Percentiles rank a stretch among this genome's conserved stretches.
phyloP scores from a whole-genome alignment of 2,888 invertebrate species.

The Hirtodrosophila histrioides region DNA sequence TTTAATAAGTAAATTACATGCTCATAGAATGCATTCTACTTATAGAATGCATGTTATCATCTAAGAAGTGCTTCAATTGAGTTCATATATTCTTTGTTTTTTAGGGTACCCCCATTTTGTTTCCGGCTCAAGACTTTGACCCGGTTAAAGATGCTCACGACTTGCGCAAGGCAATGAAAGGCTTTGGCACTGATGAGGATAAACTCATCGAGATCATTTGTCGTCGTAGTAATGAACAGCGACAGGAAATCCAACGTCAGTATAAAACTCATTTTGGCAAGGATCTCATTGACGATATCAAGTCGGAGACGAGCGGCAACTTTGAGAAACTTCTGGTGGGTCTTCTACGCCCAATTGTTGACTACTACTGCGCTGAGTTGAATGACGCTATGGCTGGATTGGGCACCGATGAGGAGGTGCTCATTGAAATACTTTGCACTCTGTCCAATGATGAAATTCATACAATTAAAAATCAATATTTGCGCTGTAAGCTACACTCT shows the following conservation, averaged over 20 bases:
- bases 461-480: conserved; percentile 91
- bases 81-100: conserved; percentile 5
- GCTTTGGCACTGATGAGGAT: conserved; percentile 94
- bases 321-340: conserved; percentile 93
- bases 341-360: conserved; percentile 92
- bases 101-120: conserved; percentile 88
- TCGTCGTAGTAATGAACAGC: conserved; percentile 92
- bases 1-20: too few species aligned
- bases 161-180: conserved; percentile 96
- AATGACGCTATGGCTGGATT: conserved; percentile 93
- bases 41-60: too few species aligned
- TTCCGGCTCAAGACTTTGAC: conserved; percentile 91
- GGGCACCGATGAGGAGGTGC: conserved; percentile 93
- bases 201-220: conserved; percentile 93
- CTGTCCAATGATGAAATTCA: conserved; percentile 93
- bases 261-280: conserved; percentile 85
- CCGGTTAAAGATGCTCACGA: conserved; percentile 91
- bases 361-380: conserved; percentile 92
- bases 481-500: conserved; percentile 87
- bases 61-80: too few species aligned
- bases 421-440: conserved; percentile 95
- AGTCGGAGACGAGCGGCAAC: conserved; percentile 94
- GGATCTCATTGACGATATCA: conserved; percentile 92
- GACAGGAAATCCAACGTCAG: conserved; percentile 86
- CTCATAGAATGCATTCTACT: too few species aligned